Percentiles rank a stretch among this genome's conserved stretches.
Conservation (phyloP, 2,797 vertebrate genomes). For the Pterois miles region DNA sequence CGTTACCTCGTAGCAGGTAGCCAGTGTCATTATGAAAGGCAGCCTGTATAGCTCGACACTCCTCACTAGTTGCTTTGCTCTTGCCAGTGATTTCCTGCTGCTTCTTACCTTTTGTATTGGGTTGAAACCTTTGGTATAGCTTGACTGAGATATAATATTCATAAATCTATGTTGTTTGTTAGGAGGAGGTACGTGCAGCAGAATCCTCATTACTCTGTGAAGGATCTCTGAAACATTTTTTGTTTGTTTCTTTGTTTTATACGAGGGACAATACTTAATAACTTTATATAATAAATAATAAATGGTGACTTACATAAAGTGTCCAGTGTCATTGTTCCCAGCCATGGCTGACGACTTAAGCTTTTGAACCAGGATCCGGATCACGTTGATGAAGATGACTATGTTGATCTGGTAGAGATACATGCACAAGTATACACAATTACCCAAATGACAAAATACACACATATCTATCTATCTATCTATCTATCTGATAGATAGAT, state of each 20-base stretch:
- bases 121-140: neutral
- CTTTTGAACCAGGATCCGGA: slow-evolving; percentile 89
- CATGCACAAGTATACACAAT: neutral
- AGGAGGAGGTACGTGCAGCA: no score
- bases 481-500: no score
- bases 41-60: neutral
- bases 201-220: neutral
- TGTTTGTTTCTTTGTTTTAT: no score
- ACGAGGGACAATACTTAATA: no score
- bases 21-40: slow-evolving; percentile 6
- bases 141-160: neutral
- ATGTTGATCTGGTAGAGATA: slow-evolving; percentile 84
- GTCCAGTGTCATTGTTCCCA: slow-evolving; percentile 84
- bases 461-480: neutral
- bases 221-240: neutral
- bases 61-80: neutral
- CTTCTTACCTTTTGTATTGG: neutral
- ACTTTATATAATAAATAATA: no score
- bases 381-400: slow-evolving; percentile 90
- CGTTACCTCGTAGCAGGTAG: neutral
- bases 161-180: neutral
- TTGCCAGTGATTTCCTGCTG: neutral
- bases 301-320: slow-evolving; percentile 89
- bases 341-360: slow-evolving; percentile 85
- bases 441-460: neutral